phyloP scores from a whole-genome alignment of 2,797 vertebrate genomes.

The Apogon hyalosoma region DNA sequence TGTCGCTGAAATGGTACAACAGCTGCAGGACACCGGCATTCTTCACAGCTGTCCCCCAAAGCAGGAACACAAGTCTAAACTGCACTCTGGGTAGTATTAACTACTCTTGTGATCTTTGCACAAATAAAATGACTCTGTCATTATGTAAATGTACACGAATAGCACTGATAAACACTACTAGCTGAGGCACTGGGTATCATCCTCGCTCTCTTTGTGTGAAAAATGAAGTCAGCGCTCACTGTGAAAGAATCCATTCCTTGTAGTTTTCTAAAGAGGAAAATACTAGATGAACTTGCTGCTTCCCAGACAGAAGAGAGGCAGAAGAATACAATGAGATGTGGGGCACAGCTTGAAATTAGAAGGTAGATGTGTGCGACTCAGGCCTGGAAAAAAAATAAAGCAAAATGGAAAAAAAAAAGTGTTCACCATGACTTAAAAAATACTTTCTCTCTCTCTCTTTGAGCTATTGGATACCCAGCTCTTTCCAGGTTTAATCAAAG shows the following conservation, averaged over 20 bases:
- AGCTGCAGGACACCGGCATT: conserved; percentile 55
- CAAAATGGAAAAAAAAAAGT: neutral
- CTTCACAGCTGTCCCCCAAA: conserved; percentile 52
- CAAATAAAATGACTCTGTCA: conserved; percentile 31
- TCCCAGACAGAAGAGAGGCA: conserved; percentile 39
- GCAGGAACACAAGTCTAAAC: conserved; percentile 49
- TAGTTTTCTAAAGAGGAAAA: conserved; percentile 46
- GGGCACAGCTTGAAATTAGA: conserved; percentile 46
- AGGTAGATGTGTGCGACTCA: conserved; percentile 9
- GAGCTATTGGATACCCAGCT: too few relatives aligned
- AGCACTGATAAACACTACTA: conserved; percentile 42
- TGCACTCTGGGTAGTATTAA: conserved; percentile 37
- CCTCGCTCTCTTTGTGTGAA: conserved; percentile 32
- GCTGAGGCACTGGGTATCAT: conserved; percentile 34
- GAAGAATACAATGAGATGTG: conserved; percentile 41
- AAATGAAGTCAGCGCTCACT: conserved; percentile 45
- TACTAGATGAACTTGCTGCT: conserved; percentile 30
- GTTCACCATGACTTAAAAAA: neutral
- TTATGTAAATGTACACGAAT: conserved; percentile 30
- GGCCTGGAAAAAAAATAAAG: neutral
- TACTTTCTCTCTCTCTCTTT: neutral
- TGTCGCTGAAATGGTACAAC: conserved; percentile 50
- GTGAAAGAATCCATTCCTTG: conserved; percentile 59
- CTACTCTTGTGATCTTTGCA: conserved; percentile 20
- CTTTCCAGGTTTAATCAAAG: too few relatives aligned